Evolutionary conservation across 64 coral and sea anemone species (phyloP).

Genomic region (Catalaphyllia jardinei): DNA sequence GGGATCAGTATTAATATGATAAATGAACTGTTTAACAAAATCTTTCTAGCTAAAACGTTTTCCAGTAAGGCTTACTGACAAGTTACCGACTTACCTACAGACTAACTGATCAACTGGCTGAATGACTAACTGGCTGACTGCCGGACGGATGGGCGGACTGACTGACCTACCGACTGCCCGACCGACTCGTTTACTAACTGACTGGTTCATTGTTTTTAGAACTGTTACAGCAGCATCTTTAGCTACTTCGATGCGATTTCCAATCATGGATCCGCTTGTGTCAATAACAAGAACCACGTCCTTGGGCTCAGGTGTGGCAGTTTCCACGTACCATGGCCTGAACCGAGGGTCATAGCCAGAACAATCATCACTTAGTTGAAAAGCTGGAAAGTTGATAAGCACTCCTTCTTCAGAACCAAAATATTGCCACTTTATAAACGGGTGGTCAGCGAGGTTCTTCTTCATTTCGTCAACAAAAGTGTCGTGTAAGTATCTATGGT

Average conservation of each 20-base stretch:
- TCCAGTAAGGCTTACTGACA: too few relatives aligned
- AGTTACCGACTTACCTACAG: too few relatives aligned
- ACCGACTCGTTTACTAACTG: too few relatives aligned
- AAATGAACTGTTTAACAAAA: too few relatives aligned
- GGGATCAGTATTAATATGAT: too few relatives aligned
- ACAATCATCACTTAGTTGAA: not conserved
- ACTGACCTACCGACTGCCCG: too few relatives aligned
- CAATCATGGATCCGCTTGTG: slow-evolving; percentile 53
- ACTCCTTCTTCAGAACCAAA: slow-evolving; percentile 65
- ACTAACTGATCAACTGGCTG: too few relatives aligned
- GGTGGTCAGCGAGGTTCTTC: not conserved
- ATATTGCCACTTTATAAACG: slow-evolving; percentile 54
- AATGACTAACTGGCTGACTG: too few relatives aligned
- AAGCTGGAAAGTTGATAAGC: slow-evolving; percentile 20
- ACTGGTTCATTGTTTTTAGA: slow-evolving; percentile 60
- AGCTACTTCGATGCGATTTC: slow-evolving; percentile 17
- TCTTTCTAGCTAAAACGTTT: too few relatives aligned
- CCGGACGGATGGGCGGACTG: too few relatives aligned
- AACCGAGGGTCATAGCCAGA: slow-evolving; percentile 47
- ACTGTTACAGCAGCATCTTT: slow-evolving; percentile 59
- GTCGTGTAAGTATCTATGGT: not conserved
- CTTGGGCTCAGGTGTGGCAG: slow-evolving; percentile 48
- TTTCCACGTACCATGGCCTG: slow-evolving; percentile 76
- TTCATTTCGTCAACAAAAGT: slow-evolving; percentile 15
- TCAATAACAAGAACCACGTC: slow-evolving; percentile 67